phyloP scores from a whole-genome alignment of 2,113 vertebrate genomes.

The Mola mola region DNA sequence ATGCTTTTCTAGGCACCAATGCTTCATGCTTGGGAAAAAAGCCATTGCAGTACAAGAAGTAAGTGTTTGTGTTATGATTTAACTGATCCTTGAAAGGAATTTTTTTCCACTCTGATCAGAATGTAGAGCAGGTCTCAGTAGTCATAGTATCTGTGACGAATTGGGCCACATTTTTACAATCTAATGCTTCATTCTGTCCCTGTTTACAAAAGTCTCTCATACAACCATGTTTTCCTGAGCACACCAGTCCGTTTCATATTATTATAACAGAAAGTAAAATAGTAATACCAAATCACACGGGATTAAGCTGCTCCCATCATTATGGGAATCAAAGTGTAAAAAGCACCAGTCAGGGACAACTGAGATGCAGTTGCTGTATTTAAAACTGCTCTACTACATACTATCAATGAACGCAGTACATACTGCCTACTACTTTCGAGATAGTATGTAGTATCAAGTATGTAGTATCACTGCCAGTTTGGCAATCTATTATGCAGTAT shows the following conservation, averaged over 20 bases:
- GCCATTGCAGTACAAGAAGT: neutral
- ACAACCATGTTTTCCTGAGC: constrained; percentile 33
- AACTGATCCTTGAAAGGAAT: constrained; percentile 14
- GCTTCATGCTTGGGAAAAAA: constrained; percentile 1
- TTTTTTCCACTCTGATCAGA: neutral
- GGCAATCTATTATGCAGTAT: too few species aligned
- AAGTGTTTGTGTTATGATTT: constrained; percentile 15
- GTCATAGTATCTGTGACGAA: constrained; percentile 18
- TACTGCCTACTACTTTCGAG: too few species aligned
- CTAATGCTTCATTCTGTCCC: constrained; percentile 21
- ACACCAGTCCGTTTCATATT: constrained; percentile 41
- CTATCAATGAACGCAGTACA: too few species aligned
- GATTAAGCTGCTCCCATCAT: too few species aligned
- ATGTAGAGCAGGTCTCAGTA: neutral
- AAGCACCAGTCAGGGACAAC: too few species aligned
- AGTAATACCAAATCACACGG: too few species aligned
- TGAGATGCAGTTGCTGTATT: too few species aligned
- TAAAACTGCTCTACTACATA: too few species aligned
- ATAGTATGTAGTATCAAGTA: too few species aligned
- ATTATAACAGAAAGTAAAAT: too few species aligned
- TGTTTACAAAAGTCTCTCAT: constrained; percentile 43
- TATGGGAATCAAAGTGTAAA: too few species aligned
- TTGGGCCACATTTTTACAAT: constrained; percentile 3
- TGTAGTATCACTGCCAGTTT: too few species aligned
- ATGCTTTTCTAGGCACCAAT: neutral